Evolutionary conservation across 2,797 vertebrate genomes (phyloP).

Genomic region (Centroberyx gerrardi): DNA sequence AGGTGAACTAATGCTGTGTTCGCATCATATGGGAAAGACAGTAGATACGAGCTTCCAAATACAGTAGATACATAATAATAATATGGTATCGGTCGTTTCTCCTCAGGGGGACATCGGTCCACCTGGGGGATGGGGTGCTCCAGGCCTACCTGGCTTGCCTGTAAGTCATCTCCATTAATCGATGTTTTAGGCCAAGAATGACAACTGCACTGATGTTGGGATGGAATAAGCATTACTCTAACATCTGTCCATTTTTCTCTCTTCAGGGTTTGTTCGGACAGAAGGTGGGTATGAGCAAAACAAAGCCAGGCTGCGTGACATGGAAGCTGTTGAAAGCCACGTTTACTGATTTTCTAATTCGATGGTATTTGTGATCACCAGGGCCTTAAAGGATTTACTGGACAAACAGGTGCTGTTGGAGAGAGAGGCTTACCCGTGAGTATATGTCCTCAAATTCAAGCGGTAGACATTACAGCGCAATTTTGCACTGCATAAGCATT

Average conservation of each 20-base stretch:
- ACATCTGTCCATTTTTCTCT: slow-evolving; percentile 40
- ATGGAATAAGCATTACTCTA: neutral
- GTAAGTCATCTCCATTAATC: slow-evolving; percentile 76
- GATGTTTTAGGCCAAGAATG: neutral
- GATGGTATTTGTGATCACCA: slow-evolving; percentile 54
- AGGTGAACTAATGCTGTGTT: slow-evolving; percentile 74
- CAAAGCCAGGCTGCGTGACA: slow-evolving; percentile 4
- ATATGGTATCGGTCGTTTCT: slow-evolving; percentile 27
- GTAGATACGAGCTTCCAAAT: neutral
- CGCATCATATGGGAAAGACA: neutral
- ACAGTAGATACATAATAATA: neutral
- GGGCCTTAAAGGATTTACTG: slow-evolving; percentile 87
- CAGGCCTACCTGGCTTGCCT: slow-evolving; percentile 81
- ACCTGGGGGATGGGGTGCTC: slow-evolving; percentile 76
- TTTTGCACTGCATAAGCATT: neutral
- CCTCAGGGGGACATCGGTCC: slow-evolving; percentile 84
- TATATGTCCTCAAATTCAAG: slow-evolving; percentile 4
- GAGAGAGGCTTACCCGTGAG: slow-evolving; percentile 83
- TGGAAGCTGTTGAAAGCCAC: neutral
- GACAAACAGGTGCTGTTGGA: slow-evolving; percentile 79
- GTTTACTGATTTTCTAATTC: slow-evolving; percentile 11
- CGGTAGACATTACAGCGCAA: neutral
- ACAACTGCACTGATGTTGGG: neutral
- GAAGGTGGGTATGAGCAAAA: slow-evolving; percentile 79
- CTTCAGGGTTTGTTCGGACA: slow-evolving; percentile 85